Evolutionary conservation across 2,113 vertebrate species (phyloP).

Genomic region (Merops nubicus): DNA sequence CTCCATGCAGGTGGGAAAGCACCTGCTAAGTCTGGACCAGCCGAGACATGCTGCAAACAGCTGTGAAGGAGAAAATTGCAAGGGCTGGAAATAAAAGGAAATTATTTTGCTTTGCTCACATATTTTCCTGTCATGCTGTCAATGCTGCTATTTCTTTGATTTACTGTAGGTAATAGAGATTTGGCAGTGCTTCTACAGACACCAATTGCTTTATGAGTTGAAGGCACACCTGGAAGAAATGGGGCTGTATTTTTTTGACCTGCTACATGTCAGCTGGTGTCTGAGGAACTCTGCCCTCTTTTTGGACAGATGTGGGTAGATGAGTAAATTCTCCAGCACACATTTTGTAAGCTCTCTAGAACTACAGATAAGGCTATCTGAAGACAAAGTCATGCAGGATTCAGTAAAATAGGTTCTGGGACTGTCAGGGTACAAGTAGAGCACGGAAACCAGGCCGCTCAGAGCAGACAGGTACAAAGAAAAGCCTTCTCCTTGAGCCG

Average conservation of each 20-base stretch:
- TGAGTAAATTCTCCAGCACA: background rate
- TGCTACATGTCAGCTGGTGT: background rate
- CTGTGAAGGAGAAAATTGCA: background rate
- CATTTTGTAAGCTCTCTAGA: background rate
- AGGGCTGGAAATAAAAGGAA: background rate
- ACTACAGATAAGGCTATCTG: background rate
- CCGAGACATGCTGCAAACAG: background rate
- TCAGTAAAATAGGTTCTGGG: background rate
- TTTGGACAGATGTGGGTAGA: accelerated
- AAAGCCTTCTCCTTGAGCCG: background rate
- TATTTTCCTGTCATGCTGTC: background rate
- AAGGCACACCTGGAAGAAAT: background rate
- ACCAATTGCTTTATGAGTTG: background rate
- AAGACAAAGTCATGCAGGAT: background rate
- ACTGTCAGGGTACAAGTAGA: background rate
- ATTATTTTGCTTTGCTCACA: background rate
- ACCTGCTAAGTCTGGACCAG: background rate
- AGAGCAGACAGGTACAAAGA: background rate
- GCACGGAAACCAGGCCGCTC: background rate
- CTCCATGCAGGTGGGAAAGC: background rate
- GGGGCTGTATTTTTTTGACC: background rate
- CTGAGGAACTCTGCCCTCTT: background rate
- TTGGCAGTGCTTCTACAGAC: background rate
- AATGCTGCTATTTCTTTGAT: background rate
- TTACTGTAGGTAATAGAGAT: background rate